Percentiles rank a stretch among this genome's conserved stretches.
These are phyloP conservation scores for Ondatra zibethicus DNA, from an alignment of 2,113 vertebrate species.

Conservation along the genomic window DNA sequence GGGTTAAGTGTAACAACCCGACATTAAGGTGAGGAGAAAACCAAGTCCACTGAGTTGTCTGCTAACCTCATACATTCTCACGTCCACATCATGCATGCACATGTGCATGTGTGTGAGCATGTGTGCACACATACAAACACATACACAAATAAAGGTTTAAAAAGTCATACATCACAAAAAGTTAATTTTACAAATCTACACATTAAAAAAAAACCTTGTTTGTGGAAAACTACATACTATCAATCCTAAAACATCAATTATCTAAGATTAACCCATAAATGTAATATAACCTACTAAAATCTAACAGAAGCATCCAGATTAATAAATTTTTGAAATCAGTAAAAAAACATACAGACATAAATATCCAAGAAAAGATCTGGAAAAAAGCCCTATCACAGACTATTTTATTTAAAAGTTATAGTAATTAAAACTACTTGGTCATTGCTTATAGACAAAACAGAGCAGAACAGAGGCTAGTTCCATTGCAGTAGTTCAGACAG, in stretches of 20 bases:
- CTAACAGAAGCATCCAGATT: neutral
- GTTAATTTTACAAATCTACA: neutral
- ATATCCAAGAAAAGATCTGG: neutral
- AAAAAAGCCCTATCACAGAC: slow-evolving; percentile 1
- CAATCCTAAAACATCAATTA: neutral
- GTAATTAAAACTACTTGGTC: neutral
- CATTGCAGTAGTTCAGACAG: neutral
- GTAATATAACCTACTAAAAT: neutral
- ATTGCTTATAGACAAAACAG: neutral
- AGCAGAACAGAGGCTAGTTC: neutral
- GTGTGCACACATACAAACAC: neutral
- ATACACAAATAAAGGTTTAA: neutral
- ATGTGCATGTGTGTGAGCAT: neutral
- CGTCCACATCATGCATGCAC: neutral
- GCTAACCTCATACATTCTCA: neutral
- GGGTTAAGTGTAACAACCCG: too few relatives aligned
- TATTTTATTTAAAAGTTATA: slow-evolving; percentile 29
- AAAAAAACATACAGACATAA: neutral
- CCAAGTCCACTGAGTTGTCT: neutral
- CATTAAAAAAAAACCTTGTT: neutral
- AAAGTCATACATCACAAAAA: neutral
- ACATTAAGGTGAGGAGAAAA: too few relatives aligned
- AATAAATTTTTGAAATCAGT: slow-evolving; percentile 2
- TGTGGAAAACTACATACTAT: neutral
- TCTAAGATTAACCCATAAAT: neutral